Percentiles rank a stretch among this genome's conserved stretches.
phyloP scores from a whole-genome alignment of 2,888 invertebrate genomes.

The Xiphydria camelus region DNA sequence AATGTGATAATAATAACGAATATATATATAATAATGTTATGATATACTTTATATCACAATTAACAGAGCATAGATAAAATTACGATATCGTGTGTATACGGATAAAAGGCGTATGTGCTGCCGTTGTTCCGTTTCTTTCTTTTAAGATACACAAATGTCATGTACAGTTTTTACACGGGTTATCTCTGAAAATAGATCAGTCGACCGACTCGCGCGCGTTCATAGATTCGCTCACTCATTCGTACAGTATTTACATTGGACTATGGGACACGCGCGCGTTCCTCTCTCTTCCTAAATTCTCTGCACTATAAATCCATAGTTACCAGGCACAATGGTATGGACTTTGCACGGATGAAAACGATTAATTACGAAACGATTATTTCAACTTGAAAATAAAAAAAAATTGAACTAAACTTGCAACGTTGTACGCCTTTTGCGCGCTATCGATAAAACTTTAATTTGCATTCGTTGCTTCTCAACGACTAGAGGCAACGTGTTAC shows the following conservation, averaged over 20 bases:
- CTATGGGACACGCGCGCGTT: background rate
- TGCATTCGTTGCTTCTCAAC: no score
- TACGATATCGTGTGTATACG: background rate
- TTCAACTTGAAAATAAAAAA: no score
- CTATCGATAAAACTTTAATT: no score
- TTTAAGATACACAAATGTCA: background rate
- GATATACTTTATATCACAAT: constrained; percentile 42
- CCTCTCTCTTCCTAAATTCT: no score
- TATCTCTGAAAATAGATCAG: constrained; percentile 4
- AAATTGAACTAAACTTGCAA: no score
- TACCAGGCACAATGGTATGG: constrained; percentile 40
- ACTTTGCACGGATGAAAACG: constrained; percentile 30
- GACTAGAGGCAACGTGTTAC: no score
- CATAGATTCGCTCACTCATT: constrained; percentile 15
- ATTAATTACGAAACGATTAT: constrained; percentile 31
- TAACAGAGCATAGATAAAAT: constrained; percentile 35
- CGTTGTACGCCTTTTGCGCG: no score
- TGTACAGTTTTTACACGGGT: constrained; percentile 33
- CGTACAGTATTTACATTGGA: background rate
- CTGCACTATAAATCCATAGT: no score
- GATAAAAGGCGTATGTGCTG: background rate
- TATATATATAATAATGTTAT: constrained; percentile 24
- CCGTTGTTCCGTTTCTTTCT: no score
- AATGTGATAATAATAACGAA: constrained; percentile 23
- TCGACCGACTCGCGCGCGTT: constrained; percentile 13